A percentile compares a stretch with the other conserved stretches of the same genome.
Evolutionary conservation across 2,797 vertebrate genomes (phyloP).

Genomic region (Chelonia mydas): DNA sequence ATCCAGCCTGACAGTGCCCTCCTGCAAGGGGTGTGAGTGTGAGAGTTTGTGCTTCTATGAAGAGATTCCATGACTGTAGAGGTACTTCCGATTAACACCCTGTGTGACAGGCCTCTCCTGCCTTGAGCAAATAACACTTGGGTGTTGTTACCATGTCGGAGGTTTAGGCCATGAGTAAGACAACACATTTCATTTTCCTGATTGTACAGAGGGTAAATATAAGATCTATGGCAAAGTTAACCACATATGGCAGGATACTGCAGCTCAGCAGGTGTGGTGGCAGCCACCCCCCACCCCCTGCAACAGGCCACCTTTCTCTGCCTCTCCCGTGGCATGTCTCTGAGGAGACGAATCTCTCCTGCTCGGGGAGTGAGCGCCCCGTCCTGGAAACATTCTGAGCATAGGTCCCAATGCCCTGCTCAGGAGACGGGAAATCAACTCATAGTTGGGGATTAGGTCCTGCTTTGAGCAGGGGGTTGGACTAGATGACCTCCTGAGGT

Average conservation of each 20-base stretch:
- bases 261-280: background rate
- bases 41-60: background rate
- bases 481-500: no score
- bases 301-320: background rate
- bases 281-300: background rate
- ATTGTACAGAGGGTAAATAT: background rate
- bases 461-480: no score
- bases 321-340: background rate
- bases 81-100: background rate
- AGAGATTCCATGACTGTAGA: background rate
- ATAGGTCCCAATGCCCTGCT: fast-evolving
- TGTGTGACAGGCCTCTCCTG: background rate
- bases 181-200: background rate
- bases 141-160: background rate
- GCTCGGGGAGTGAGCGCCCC: background rate
- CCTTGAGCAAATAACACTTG: background rate
- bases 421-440: background rate
- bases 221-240: background rate
- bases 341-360: background rate
- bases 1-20: background rate
- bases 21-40: background rate
- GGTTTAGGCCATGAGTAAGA: background rate
- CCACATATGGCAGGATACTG: background rate
- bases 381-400: background rate
- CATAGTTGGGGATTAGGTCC: no score